These are phyloP conservation scores for Calameuta idolon DNA, from an alignment of 2,888 invertebrate species.

Conservation along the genomic window DNA sequence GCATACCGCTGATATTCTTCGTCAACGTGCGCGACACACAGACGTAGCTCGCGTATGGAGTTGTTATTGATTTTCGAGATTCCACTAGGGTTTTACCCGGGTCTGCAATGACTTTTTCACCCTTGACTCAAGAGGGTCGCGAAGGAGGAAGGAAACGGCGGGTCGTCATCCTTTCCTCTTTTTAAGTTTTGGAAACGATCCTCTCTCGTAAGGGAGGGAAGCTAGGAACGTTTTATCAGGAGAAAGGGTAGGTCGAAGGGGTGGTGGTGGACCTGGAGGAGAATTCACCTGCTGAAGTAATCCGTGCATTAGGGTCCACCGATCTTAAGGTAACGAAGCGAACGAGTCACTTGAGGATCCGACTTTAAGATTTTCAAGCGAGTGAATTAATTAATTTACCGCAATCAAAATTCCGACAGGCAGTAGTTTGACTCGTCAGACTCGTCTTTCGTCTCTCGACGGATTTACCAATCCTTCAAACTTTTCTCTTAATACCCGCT, in stretches of 20 bases:
- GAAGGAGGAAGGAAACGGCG: too few species aligned
- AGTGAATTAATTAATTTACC: background rate
- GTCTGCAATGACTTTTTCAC: background rate
- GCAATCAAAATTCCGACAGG: background rate
- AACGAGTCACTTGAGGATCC: background rate
- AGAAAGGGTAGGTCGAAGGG: background rate
- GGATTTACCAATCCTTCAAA: background rate
- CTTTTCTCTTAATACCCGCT: background rate
- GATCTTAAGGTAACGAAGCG: background rate
- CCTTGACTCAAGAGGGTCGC: too few species aligned
- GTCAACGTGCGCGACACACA: rapidly evolving
- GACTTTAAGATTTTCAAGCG: background rate
- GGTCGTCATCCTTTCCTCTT: too few species aligned
- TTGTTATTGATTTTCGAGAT: background rate
- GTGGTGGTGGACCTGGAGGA: too few species aligned
- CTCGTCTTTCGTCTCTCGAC: background rate
- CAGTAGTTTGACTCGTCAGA: background rate
- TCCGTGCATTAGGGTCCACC: background rate
- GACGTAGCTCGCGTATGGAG: background rate
- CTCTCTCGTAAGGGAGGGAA: too few species aligned
- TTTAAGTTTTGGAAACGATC: too few species aligned
- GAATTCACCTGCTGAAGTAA: background rate
- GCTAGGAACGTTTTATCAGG: background rate
- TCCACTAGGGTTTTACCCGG: background rate
- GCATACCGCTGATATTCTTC: background rate